These are phyloP conservation scores for Orchesella cincta DNA, from an alignment of 1,140 invertebrate species.

Conservation along the genomic window DNA sequence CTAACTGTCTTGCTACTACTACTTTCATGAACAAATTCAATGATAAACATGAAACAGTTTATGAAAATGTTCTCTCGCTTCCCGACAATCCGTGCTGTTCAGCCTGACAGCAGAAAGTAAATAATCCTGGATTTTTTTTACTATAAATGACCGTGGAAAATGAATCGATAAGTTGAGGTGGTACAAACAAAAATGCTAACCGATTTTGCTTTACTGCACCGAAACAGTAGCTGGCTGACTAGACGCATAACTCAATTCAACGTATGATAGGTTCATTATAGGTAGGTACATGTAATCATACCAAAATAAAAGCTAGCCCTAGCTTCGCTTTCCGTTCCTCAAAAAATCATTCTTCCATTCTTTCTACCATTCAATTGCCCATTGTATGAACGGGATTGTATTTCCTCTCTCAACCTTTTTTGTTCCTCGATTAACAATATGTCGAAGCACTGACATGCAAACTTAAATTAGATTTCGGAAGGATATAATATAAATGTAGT, in stretches of 20 bases:
- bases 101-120: background rate
- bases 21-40: background rate
- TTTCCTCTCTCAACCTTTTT: background rate
- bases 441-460: background rate
- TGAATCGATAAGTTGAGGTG: background rate
- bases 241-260: no score
- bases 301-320: no score
- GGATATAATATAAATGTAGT: no score
- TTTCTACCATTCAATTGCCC: no score
- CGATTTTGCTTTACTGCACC: no score
- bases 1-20: background rate
- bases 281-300: no score
- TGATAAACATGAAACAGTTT: no score
- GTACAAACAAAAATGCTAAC: background rate
- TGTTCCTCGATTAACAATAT: background rate
- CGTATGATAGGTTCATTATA: no score
- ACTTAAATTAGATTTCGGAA: background rate
- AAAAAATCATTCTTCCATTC: background rate
- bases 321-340: no score
- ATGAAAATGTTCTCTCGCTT: background rate
- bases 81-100: no score
- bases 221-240: no score
- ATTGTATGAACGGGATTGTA: background rate
- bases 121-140: background rate
- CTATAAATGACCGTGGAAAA: background rate